These are phyloP conservation scores for Drosophila pseudotakahashii DNA, from an alignment of 2,888 invertebrate species.

Conservation along the genomic window DNA sequence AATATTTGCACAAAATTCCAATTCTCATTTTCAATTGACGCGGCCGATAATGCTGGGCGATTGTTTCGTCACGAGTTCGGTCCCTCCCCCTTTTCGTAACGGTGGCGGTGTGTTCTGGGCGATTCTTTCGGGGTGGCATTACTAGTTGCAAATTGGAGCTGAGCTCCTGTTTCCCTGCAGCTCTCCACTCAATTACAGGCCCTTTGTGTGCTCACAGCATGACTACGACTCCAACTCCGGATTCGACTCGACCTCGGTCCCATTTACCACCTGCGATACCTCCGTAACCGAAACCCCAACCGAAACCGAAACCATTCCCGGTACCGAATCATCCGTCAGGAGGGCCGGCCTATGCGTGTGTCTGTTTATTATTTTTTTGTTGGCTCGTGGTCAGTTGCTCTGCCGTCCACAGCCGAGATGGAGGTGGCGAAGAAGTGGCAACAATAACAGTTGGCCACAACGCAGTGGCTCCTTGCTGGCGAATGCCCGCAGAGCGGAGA, in stretches of 20 bases:
- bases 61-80: slow-evolving; percentile 49
- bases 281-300: not conserved
- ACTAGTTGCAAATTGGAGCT: slow-evolving; percentile 45
- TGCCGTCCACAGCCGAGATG: not conserved
- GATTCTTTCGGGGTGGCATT: slow-evolving; percentile 9
- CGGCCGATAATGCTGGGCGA: slow-evolving; percentile 34
- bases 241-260: not conserved
- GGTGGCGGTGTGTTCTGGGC: not conserved
- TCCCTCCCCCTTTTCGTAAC: not conserved
- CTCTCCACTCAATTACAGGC: slow-evolving; percentile 72
- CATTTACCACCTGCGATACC: slow-evolving; percentile 2
- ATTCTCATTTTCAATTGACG: slow-evolving; percentile 73
- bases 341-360: slow-evolving; percentile 16
- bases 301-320: slow-evolving; percentile 58
- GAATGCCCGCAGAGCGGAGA: not conserved
- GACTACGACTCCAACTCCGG: slow-evolving; percentile 39
- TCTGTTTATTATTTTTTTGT: slow-evolving; percentile 49
- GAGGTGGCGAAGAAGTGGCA: slow-evolving; percentile 40
- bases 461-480: not conserved
- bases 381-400: slow-evolving; percentile 51
- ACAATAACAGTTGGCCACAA: slow-evolving; percentile 48
- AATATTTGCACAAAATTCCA: slow-evolving; percentile 74
- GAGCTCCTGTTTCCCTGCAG: slow-evolving; percentile 47
- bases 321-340: slow-evolving; percentile 67
- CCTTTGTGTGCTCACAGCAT: slow-evolving; percentile 55